A percentile compares a stretch with the other conserved stretches of the same genome.
Conservation (phyloP, 2,797 vertebrate genomes). For the Odontamblyopus lacepedii region DNA sequence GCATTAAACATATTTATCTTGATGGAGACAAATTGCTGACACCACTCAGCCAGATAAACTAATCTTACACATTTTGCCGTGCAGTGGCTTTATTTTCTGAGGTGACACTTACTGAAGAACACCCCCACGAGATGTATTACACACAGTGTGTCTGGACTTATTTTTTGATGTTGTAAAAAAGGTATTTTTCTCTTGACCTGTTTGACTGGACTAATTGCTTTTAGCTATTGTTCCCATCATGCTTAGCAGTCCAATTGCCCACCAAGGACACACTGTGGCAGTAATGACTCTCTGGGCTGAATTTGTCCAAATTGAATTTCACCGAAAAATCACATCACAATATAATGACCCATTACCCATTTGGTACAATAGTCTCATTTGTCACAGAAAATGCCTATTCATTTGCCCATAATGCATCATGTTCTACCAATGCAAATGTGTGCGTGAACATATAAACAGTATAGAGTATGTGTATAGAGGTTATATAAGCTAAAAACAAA, state of each 20-base stretch:
- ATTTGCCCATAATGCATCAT: constrained; percentile 41
- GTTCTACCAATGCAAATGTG: constrained; percentile 33
- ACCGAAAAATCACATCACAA: constrained; percentile 52
- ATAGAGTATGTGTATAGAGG: no score
- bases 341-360: constrained; percentile 64
- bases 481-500: neutral
- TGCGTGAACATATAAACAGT: constrained; percentile 5
- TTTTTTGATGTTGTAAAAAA: no score
- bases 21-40: no score
- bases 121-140: no score
- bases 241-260: constrained; percentile 43
- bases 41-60: no score
- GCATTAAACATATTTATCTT: no score
- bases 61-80: no score
- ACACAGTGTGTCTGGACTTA: neutral
- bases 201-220: constrained; percentile 31
- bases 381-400: constrained; percentile 55
- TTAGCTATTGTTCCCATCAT: constrained; percentile 43
- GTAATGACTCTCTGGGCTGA: constrained; percentile 52
- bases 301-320: constrained; percentile 55
- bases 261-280: constrained; percentile 49
- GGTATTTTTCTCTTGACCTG: constrained; percentile 29
- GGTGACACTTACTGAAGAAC: no score
- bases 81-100: no score
- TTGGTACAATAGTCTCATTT: constrained; percentile 46